phyloP scores from a whole-genome alignment of 2,888 invertebrate species.

The Teleiodes luculella region DNA sequence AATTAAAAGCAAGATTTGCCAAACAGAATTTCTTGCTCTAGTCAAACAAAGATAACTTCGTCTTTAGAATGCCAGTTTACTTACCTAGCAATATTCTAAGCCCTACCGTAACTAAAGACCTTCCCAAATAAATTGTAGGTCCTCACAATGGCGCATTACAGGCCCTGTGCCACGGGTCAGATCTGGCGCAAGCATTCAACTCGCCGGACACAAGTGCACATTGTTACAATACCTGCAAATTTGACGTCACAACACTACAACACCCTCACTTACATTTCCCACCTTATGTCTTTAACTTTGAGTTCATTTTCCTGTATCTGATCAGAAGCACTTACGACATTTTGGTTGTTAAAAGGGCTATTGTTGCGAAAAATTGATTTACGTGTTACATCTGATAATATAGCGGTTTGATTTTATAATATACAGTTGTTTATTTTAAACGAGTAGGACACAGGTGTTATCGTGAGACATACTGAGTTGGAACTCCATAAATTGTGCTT shows the following conservation, averaged over 20 bases:
- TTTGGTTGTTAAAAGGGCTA: conserved; percentile 26
- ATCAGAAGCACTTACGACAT: conserved; percentile 20
- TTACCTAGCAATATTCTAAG: neutral
- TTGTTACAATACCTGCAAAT: conserved; percentile 45
- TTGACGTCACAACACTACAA: conserved; percentile 17
- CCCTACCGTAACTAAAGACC: neutral
- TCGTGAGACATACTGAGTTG: conserved; percentile 5
- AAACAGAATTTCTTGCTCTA: too few species aligned
- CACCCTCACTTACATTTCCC: neutral
- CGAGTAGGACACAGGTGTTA: conserved; percentile 8
- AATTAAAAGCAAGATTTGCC: too few species aligned
- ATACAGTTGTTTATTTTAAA: conserved; percentile 31
- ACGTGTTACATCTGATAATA: conserved; percentile 67
- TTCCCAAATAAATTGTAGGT: conserved; percentile 28
- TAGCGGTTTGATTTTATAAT: conserved; percentile 39
- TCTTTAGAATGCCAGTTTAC: neutral
- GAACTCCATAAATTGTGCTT: neutral
- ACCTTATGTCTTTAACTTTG: conserved; percentile 9
- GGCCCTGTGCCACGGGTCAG: conserved; percentile 50
- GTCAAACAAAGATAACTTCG: neutral
- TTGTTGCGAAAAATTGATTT: conserved; percentile 78
- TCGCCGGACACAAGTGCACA: conserved; percentile 66
- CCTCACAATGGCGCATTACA: conserved; percentile 36
- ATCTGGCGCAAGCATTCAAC: conserved; percentile 66
- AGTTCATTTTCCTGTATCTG: conserved; percentile 23